Conservation (phyloP, 2,113 vertebrate genomes). For the Gallinago media region DNA sequence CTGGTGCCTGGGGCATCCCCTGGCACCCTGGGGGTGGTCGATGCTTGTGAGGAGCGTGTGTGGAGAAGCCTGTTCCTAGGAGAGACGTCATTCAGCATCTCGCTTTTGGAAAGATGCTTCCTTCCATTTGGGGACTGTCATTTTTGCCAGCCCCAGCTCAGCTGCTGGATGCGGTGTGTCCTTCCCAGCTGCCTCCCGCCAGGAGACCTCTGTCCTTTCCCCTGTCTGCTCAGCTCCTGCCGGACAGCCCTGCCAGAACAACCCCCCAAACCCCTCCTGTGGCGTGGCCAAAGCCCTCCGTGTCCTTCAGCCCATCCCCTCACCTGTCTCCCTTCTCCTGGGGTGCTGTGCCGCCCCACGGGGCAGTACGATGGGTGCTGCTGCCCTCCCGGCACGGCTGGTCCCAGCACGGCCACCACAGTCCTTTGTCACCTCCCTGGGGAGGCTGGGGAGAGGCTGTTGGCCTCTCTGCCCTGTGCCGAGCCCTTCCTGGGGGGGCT, state of each 20-base stretch:
- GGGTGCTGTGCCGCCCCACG: fast-evolving
- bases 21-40: fast-evolving
- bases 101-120: background rate
- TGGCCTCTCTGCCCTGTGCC: fast-evolving
- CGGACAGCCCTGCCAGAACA: background rate
- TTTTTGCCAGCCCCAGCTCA: background rate
- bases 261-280: background rate
- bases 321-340: fast-evolving
- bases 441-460: background rate
- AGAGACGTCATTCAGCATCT: background rate
- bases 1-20: background rate
- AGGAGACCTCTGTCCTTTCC: background rate
- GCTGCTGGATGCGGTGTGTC: fast-evolving
- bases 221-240: background rate
- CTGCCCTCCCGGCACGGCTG: background rate
- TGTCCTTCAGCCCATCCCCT: background rate
- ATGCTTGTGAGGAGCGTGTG: fast-evolving
- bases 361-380: fast-evolving
- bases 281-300: fast-evolving
- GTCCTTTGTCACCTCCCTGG: background rate
- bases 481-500: background rate
- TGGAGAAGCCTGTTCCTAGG: background rate
- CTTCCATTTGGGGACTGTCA: background rate
- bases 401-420: background rate
- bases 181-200: background rate